A percentile compares a stretch with the other conserved stretches of the same genome.
Conservation (phyloP, 2,113 vertebrate genomes). For the Ochotona princeps region DNA sequence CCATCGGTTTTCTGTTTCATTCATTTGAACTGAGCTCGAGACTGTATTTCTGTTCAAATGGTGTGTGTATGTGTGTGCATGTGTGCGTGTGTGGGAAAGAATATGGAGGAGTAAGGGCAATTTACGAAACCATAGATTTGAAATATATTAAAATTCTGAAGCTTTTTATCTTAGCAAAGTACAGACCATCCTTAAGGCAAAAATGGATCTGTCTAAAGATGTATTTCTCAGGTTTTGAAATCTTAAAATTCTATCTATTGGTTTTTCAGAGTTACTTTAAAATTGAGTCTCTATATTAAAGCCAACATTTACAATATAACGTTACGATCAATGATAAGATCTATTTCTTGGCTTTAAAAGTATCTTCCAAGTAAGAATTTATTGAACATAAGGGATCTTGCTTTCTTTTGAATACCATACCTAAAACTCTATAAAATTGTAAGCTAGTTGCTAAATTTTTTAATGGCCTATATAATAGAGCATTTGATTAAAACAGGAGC, state of each 20-base stretch:
- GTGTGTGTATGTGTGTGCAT: not conserved
- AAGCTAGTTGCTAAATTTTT: not conserved
- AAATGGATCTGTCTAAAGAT: constrained; percentile 10
- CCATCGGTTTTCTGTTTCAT: not conserved
- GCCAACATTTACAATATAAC: not conserved
- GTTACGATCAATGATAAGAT: not conserved
- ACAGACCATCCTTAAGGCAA: not conserved
- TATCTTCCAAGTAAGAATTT: constrained; percentile 11
- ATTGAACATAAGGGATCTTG: not conserved
- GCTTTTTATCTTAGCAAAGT: constrained; percentile 9
- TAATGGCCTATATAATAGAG: constrained; percentile 40
- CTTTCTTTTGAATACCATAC: constrained; percentile 27
- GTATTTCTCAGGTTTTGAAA: constrained; percentile 16
- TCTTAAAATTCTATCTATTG: not conserved
- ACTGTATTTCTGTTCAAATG: constrained; percentile 23
- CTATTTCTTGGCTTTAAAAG: constrained; percentile 14
- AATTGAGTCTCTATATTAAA: not conserved
- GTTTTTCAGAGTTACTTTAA: constrained; percentile 46
- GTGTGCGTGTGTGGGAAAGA: not conserved
- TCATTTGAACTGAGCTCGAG: not conserved
- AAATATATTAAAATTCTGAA: constrained; percentile 33
- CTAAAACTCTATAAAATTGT: constrained; percentile 18
- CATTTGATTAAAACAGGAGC: constrained; percentile 12
- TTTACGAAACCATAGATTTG: constrained; percentile 33
- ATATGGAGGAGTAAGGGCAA: not conserved